Evolutionary conservation across 2,113 vertebrate species (phyloP), one percentile per base, ranked within the genome.

Genomic region (Fulmarus glacialis): DNA sequence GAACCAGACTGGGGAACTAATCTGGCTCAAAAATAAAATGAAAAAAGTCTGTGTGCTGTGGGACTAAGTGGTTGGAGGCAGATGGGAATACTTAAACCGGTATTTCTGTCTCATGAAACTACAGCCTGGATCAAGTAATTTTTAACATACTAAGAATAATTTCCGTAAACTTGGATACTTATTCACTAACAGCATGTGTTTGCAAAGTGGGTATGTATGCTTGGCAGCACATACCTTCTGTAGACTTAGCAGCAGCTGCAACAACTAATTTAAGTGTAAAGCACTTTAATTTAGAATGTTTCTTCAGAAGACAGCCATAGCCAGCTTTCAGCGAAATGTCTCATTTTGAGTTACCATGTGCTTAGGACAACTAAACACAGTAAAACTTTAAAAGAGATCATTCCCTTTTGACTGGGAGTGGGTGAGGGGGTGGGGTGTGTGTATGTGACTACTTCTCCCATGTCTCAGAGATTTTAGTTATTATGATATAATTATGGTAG

Each of bases 211-310:
- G 59, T 56, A 92, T 5, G 36, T 24, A 45, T 36, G 83, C 59
- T 81, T 89, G 86, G 90, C 94, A 95, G 90, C 59, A 90, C 29
- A 6, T 26, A 70, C 13, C 86, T 93, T 89, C 79, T 82, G 42
- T 9, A 89, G 63, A 71, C 56, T 87, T 92, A 92, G 68, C 40
- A 84, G 60, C 75, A 92, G 77, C 56, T 96, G 73, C 56, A 89
- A 75, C 56, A 96, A 89, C 56, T 91, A 91, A 93, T 86, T 90
- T 80, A 90, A 94, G 85, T 42, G 58, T n/a, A 92, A 91, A 70
- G 45, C 29, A 89, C 50, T 91, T 94, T 24, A 81, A 93, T 87
- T 93, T 89, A 82, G 88, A 82, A 52, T 16, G 22, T 87, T 94
- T 95, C 80, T 82, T 79, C 56, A 84, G 92, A 89, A 91, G 32